Evolutionary conservation across 2,797 vertebrate species (phyloP).

Genomic region (Florisuga fusca): DNA sequence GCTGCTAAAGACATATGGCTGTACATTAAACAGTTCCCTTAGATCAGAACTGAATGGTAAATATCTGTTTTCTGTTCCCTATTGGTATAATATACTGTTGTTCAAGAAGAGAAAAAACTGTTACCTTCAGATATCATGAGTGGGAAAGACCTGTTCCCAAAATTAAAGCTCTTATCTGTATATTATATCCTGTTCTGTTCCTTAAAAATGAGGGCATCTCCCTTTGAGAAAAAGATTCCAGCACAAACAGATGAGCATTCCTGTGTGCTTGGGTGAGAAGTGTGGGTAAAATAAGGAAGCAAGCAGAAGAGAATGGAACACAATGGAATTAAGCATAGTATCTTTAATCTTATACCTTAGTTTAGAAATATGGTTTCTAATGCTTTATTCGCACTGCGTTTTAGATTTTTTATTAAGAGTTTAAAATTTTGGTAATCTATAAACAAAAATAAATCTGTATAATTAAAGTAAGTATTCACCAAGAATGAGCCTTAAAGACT

Average conservation of each 20-base stretch:
- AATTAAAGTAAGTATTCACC: neutral
- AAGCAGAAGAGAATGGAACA: neutral
- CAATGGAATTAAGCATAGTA: neutral
- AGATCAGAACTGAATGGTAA: neutral
- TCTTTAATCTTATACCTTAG: neutral
- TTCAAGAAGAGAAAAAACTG: neutral
- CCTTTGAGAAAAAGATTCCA: neutral
- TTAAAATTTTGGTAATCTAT: neutral
- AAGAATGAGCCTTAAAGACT: neutral
- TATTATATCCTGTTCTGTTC: neutral
- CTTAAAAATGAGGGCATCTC: neutral
- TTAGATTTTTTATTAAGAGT: neutral
- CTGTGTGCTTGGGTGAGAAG: too few relatives aligned
- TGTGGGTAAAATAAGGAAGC: neutral
- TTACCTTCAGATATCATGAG: neutral
- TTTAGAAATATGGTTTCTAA: neutral
- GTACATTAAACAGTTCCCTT: conserved; percentile 4
- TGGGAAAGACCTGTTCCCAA: neutral
- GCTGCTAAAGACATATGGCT: neutral
- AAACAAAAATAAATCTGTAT: neutral
- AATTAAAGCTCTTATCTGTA: neutral
- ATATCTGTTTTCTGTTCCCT: neutral
- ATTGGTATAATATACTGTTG: neutral
- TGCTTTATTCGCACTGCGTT: neutral
- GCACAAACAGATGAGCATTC: too few relatives aligned